Percentiles rank a stretch among this genome's conserved stretches.
These are phyloP conservation scores for Crossaster papposus DNA, from an alignment of 53 echinoderm and acorn worm species.

Conservation along the genomic window DNA sequence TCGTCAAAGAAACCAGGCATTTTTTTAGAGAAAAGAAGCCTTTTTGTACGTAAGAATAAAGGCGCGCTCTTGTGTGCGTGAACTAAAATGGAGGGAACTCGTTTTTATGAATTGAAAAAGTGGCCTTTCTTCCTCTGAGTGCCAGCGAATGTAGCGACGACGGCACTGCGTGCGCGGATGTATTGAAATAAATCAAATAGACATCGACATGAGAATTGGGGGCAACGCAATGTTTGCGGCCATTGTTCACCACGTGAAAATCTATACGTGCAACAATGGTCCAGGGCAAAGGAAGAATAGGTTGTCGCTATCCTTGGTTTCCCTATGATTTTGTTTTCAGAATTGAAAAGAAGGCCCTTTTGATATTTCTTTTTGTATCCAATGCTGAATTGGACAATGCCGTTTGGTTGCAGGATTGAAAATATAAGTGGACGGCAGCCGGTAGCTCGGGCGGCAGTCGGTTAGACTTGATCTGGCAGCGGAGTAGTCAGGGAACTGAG, in stretches of 20 bases:
- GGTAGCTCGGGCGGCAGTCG: constrained; percentile 5
- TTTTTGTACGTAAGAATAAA: constrained; percentile 25
- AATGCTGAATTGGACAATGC: constrained; percentile 56
- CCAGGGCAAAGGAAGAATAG: constrained; percentile 54
- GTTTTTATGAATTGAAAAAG: constrained; percentile 37
- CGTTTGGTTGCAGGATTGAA: constrained; percentile 59
- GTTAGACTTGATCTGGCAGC: constrained; percentile 13
- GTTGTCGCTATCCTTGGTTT: constrained; percentile 61
- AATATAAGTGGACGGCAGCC: constrained; percentile 60
- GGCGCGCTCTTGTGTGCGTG: constrained; percentile 40
- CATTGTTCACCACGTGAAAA: constrained; percentile 63
- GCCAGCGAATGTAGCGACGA: constrained; percentile 54
- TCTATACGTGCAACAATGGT: constrained; percentile 65
- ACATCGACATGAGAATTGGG: constrained; percentile 62
- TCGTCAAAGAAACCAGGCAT: constrained; percentile 3
- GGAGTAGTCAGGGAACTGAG: constrained; percentile 6
- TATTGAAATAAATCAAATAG: constrained; percentile 67
- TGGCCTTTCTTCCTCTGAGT: constrained; percentile 54
- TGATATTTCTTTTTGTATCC: constrained; percentile 65
- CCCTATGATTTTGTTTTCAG: constrained; percentile 64
- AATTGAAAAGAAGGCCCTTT: constrained; percentile 66
- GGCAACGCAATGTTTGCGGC: constrained; percentile 62
- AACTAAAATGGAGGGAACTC: constrained; percentile 29
- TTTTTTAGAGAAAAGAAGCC: constrained; percentile 31
- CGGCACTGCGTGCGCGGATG: constrained; percentile 55